Evolutionary conservation across 2,888 invertebrate genomes (phyloP), one percentile per base, ranked within the genome.

Genomic region (Thera obeliscata): DNA sequence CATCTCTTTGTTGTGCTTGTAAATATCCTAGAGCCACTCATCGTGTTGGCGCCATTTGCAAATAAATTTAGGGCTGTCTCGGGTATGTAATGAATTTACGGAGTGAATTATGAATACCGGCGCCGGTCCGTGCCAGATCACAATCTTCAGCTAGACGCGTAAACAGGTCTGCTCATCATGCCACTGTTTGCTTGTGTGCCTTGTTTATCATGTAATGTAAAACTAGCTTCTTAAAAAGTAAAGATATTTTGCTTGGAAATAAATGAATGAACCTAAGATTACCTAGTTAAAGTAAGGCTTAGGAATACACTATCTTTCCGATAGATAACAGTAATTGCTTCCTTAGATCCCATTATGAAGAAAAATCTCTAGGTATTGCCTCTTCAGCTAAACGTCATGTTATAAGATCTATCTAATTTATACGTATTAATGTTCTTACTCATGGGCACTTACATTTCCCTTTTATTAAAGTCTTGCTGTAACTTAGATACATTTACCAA

Each of bases 51-150:
- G 92, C 92, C 93, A 84, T 85, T 87, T 82, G 87, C 87, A 87
- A 88, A 93, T 93, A 92, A 91, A 93, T 91, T 91, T 90, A 89
- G 89, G 90, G 87, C 87, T 89, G 91, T 89, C 89, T 88, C 87
- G 83, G 81, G 86, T 84, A 88, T 90, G 86, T 89, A 88, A 89
- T 90, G 88, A 92, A 91, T 90, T 89, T 86, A 84, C 86, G 78
- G 85, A 89, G 87, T 89, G 89, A 90, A 86, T 89, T 90, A 91
- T 89, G 89, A 86, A 83, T 81, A 83, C 83, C 82, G 87, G 87
- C 88, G 89, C 85, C 86, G 80, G 79, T 78, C 80, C 84, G 85
- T 84, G 86, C 87, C 85, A 87, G 90, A 90, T 90, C 82, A 84
- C 86, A 83, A 90, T 91, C 87, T 87, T 81, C 81, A 83, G 75